phyloP scores from a whole-genome alignment of 2,797 vertebrate species.

The Eremophila alpestris region DNA sequence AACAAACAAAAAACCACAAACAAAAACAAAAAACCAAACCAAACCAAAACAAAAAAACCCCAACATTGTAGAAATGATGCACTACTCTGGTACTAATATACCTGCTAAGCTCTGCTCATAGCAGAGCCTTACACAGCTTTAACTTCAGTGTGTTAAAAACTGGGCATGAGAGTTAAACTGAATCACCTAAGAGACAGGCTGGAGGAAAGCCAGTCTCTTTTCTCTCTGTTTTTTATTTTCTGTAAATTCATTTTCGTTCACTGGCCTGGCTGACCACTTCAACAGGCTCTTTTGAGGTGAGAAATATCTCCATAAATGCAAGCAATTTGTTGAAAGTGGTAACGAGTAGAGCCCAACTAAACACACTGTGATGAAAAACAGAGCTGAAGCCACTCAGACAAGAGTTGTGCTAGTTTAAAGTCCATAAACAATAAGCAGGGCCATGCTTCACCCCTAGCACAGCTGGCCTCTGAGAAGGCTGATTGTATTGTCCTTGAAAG shows the following conservation, averaged over 20 bases:
- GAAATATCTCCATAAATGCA: neutral
- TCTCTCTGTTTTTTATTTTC: neutral
- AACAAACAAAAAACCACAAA: too few species aligned
- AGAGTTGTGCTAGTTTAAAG: neutral
- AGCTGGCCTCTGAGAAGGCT: conserved; percentile 5
- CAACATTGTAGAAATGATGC: neutral
- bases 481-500: conserved; percentile 11
- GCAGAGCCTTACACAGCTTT: neutral
- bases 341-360: neutral
- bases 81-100: neutral
- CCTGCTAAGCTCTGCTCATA: neutral
- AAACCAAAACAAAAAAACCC: too few species aligned
- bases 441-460: neutral
- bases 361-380: neutral
- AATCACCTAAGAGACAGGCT: neutral
- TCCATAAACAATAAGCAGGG: neutral
- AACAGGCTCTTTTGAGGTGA: neutral
- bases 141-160: neutral
- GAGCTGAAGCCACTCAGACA: neutral
- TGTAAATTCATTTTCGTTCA: neutral
- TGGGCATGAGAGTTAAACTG: neutral
- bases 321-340: neutral
- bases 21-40: neutral
- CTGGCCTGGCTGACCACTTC: neutral
- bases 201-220: neutral